Evolutionary conservation across 2,797 vertebrate genomes (phyloP).

Genomic region (Silurus lanzhouensis): DNA sequence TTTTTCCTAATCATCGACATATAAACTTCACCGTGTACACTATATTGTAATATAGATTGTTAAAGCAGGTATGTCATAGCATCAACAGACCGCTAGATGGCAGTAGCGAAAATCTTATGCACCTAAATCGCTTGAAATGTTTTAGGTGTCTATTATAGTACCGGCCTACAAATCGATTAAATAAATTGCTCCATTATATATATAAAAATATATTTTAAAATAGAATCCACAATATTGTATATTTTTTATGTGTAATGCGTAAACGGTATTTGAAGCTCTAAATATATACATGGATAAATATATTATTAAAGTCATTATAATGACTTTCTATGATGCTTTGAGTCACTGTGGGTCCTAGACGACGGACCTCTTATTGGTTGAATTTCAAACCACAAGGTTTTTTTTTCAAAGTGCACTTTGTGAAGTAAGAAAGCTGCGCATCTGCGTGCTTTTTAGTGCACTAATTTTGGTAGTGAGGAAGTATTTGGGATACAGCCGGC

Average conservation of each 20-base stretch:
- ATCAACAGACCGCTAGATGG: neutral
- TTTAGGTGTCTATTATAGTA: slow-evolving; percentile 2
- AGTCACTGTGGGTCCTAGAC: slow-evolving; percentile 7
- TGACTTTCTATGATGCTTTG: neutral
- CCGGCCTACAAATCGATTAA: neutral
- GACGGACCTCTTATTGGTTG: neutral
- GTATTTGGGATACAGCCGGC: neutral
- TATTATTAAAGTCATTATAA: neutral
- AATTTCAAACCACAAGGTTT: neutral
- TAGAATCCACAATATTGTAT: no score
- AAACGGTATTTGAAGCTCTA: neutral
- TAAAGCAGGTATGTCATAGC: neutral
- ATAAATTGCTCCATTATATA: neutral
- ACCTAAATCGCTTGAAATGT: neutral
- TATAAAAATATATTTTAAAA: no score
- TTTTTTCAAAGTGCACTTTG: neutral
- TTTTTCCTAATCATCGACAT: no score
- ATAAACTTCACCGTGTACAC: no score
- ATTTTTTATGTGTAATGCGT: neutral
- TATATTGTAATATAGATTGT: neutral
- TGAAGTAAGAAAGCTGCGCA: neutral
- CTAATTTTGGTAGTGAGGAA: neutral
- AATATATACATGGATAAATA: neutral
- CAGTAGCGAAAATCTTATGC: neutral
- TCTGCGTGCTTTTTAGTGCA: neutral